phyloP scores from a whole-genome alignment of 2,888 invertebrate species.

The Mesorhabditis belari region DNA sequence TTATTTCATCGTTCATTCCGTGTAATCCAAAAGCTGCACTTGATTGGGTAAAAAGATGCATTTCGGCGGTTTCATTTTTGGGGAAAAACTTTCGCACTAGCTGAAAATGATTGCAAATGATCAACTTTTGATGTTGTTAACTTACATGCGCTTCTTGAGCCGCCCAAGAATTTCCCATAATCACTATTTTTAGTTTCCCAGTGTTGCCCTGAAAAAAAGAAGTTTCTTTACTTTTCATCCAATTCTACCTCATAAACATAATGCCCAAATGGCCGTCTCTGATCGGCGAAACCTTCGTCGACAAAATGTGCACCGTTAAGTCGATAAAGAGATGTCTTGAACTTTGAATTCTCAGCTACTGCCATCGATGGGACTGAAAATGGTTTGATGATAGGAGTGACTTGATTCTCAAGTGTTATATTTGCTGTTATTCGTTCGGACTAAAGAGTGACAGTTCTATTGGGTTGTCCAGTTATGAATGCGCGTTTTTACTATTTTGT shows the following conservation, averaged over 20 bases:
- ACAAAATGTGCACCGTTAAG: neutral
- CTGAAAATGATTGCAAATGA: too few species aligned
- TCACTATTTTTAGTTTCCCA: conserved; percentile 12
- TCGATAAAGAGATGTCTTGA: too few species aligned
- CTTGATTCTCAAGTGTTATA: too few species aligned
- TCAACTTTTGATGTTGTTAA: too few species aligned
- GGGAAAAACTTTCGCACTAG: neutral
- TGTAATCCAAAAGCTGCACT: neutral
- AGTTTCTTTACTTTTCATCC: neutral
- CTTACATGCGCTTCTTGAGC: neutral
- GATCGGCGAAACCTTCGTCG: neutral
- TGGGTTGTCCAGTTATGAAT: too few species aligned
- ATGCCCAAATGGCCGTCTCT: neutral
- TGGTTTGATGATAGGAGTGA: too few species aligned
- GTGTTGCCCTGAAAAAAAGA: neutral
- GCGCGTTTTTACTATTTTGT: too few species aligned
- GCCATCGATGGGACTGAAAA: too few species aligned
- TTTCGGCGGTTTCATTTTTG: neutral
- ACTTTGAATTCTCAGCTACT: too few species aligned
- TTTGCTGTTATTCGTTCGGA: too few species aligned
- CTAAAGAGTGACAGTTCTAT: too few species aligned
- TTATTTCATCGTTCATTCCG: neutral
- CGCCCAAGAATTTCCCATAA: conserved; percentile 15
- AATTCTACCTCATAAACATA: conserved; percentile 8
- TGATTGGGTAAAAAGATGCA: neutral